phyloP scores from a whole-genome alignment of 2,888 invertebrate species.

The Linnaemya vulpina region DNA sequence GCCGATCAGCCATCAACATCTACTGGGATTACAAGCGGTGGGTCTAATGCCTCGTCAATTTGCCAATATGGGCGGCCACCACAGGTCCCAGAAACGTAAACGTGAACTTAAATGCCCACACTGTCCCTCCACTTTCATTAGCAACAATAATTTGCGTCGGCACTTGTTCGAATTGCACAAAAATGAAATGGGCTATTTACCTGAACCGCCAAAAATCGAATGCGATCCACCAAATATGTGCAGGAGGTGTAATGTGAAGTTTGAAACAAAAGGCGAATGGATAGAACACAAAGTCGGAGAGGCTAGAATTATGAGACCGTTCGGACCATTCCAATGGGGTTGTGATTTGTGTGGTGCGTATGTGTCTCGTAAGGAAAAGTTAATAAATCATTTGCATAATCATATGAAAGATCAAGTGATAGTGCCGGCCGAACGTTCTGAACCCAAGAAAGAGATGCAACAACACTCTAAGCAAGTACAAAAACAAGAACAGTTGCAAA shows the following conservation, averaged over 20 bases:
- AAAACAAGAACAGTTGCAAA: conserved; percentile 33
- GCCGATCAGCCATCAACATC: conserved; percentile 77
- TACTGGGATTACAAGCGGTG: conserved; percentile 81
- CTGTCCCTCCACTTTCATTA: conserved; percentile 83
- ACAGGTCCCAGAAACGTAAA: conserved; percentile 79
- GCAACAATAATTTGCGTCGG: conserved; percentile 82
- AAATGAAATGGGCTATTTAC: conserved; percentile 80
- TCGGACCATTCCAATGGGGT: conserved; percentile 83
- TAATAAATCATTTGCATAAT: conserved; percentile 82
- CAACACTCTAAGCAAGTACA: conserved; percentile 17
- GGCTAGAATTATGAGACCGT: conserved; percentile 80
- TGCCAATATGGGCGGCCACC: conserved; percentile 56
- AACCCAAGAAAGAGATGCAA: conserved; percentile 39
- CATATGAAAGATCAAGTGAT: conserved; percentile 81
- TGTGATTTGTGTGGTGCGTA: conserved; percentile 83
- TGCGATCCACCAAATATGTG: conserved; percentile 81
- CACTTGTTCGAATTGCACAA: conserved; percentile 83
- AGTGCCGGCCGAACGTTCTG: conserved; percentile 75
- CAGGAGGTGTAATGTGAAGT: conserved; percentile 79
- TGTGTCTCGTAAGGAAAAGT: conserved; percentile 82
- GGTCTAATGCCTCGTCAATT: conserved; percentile 79
- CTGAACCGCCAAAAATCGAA: conserved; percentile 79
- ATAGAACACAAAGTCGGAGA: conserved; percentile 82
- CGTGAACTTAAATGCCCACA: conserved; percentile 82
- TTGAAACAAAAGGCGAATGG: conserved; percentile 81